Base-by-base conservation (phyloP, 2,888 invertebrate species). In the Drosophila neoperkinsi region DNA sequence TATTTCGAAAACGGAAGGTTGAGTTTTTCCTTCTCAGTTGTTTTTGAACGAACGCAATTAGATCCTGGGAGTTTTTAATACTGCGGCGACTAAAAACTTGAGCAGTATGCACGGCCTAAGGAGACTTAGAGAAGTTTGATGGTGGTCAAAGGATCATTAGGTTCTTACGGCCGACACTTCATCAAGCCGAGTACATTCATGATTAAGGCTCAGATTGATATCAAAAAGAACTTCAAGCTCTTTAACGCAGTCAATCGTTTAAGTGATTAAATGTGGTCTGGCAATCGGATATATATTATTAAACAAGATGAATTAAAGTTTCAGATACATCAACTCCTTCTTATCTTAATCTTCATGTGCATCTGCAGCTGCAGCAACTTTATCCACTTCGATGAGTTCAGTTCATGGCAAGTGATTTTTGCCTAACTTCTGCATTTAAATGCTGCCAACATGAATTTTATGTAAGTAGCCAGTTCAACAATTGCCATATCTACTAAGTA, bases 331-430 rank as follows among this genome's bases (percentile, higher is more conserved):
- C 46, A 46, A 21, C 21, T 9, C 21, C 46, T 36, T 31, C 21
- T 43, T 13, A 0, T 25, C 67, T 11, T 13, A 13, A 67, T n/a
- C 49, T 56, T 68, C 30, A 34, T 33, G 21, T 46, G 25, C 21
- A 21, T 16, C 21, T 46, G 21, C 16, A 46, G 46, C 46, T 7
- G 13, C 21, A 25, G 25, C 16, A 16, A 46, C 16, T 25, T 46
- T 34, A 25, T 16, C 11, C 28, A 33, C 18, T 10, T 25, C 28
- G 49, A 49, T 55, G 55, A 67, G 30, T 38, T 51, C 25, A 31
- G 34, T 46, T 43, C 36, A n/a, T 6, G 38, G 46, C 38, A 43
- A 56, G 36, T 52, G 73, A 10, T 7, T 52, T 16, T 21, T 16
- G 7, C 4, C 7, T 46, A 46, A 25, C 21, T 21, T 7, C 21